Percentiles rank a stretch among this genome's conserved stretches.
Evolutionary conservation across 1,140 invertebrate genomes (phyloP).

Genomic region (Brachionus asplanchnoidis): DNA sequence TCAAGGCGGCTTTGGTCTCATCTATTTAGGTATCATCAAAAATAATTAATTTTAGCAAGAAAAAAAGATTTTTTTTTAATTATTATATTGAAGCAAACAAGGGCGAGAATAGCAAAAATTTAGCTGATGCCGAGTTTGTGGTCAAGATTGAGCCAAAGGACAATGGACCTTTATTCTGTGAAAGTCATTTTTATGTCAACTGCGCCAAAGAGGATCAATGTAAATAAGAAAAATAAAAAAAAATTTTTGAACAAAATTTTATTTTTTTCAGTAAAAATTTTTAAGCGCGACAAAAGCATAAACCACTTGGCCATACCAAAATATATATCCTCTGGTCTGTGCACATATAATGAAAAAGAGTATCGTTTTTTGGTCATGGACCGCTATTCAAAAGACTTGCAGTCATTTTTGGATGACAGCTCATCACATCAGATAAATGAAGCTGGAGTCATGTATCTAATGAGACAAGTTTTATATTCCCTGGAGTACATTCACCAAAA

Average conservation of each 20-base stretch:
- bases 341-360: constrained; percentile 3
- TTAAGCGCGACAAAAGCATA: background rate
- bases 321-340: background rate
- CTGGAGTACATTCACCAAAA: constrained; percentile 38
- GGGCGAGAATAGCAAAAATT: background rate
- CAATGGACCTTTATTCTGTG: constrained; percentile 42
- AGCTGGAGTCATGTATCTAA: constrained; percentile 6
- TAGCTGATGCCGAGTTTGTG: constrained; percentile 5
- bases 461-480: constrained; percentile 14
- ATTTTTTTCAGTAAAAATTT: background rate
- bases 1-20: constrained; percentile 41
- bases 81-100: background rate
- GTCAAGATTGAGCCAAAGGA: constrained; percentile 40
- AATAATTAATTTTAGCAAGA: background rate
- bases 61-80: no score
- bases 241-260: background rate
- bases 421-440: background rate
- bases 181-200: constrained; percentile 42
- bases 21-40: background rate
- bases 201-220: constrained; percentile 34
- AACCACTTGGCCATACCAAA: constrained; percentile 30
- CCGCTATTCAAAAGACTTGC: constrained; percentile 21
- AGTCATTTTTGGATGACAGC: background rate
- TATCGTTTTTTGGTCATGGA: constrained; percentile 42
- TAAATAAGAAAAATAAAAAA: background rate